These are phyloP conservation scores for Cephus pygmeus DNA, from an alignment of 2,888 invertebrate species.

Conservation along the genomic window DNA sequence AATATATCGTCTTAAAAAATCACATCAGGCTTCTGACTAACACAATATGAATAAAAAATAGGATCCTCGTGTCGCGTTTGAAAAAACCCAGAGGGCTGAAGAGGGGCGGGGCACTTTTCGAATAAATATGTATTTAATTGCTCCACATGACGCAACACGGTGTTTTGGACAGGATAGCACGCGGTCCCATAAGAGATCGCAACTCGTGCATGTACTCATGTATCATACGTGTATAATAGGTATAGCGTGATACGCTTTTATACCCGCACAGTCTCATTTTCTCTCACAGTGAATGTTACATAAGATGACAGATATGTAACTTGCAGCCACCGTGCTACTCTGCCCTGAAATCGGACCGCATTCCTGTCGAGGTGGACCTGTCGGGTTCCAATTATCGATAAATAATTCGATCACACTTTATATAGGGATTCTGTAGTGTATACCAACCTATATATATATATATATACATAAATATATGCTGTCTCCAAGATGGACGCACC, in stretches of 20 bases:
- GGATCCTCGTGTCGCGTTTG: neutral
- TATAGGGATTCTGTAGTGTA: neutral
- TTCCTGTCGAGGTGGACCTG: constrained; percentile 12
- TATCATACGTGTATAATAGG: neutral
- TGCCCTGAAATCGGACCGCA: constrained; percentile 12
- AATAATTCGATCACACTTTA: constrained; percentile 7
- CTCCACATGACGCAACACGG: constrained; percentile 7
- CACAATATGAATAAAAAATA: constrained; percentile 4
- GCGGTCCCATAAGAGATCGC: neutral
- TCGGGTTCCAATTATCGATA: constrained; percentile 6
- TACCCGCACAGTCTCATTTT: constrained; percentile 1
- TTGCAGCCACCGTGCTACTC: constrained; percentile 10
- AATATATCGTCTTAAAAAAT: neutral
- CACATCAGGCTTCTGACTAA: neutral
- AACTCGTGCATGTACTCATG: neutral
- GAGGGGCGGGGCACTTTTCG: neutral
- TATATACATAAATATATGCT: neutral
- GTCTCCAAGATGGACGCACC: neutral
- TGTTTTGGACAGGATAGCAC: neutral
- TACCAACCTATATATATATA: neutral
- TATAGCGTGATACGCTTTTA: neutral
- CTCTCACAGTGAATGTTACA: constrained; percentile 3
- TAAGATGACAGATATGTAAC: neutral
- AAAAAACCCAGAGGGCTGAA: neutral
- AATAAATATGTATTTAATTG: constrained; percentile 4